phyloP scores from a whole-genome alignment of 2,888 invertebrate species.

The Athripsodes cinereus region DNA sequence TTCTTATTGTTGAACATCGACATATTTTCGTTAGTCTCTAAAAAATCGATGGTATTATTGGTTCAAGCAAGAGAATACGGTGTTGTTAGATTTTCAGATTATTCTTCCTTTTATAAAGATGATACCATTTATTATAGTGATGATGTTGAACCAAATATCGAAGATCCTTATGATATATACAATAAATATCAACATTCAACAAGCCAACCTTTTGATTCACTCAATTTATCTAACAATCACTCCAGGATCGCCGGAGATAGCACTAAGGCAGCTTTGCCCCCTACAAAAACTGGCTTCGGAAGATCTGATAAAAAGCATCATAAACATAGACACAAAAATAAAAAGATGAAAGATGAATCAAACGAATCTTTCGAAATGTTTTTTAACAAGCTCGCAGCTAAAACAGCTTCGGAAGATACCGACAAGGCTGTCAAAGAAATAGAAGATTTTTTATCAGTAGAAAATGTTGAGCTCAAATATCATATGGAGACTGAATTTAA shows the following conservation, averaged over 20 bases:
- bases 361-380: slow-evolving; percentile 23
- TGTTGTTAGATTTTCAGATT: slow-evolving; percentile 9
- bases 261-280: too few species aligned
- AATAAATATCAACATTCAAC: too few species aligned
- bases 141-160: neutral
- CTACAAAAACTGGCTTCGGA: neutral
- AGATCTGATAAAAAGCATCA: slow-evolving; percentile 23
- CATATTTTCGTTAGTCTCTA: neutral
- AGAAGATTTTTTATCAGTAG: slow-evolving; percentile 23
- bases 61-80: neutral
- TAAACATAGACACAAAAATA: slow-evolving; percentile 25
- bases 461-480: slow-evolving; percentile 13
- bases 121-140: slow-evolving; percentile 3
- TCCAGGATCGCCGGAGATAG: too few species aligned
- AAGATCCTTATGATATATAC: neutral
- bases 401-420: slow-evolving; percentile 6
- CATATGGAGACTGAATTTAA: slow-evolving; percentile 10
- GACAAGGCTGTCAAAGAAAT: slow-evolving; percentile 9
- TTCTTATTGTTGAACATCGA: slow-evolving; percentile 6
- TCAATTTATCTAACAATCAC: too few species aligned
- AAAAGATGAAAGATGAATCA: slow-evolving; percentile 13
- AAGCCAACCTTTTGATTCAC: too few species aligned
- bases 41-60: neutral
- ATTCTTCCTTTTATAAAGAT: slow-evolving; percentile 20
- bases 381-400: slow-evolving; percentile 16